Evolutionary conservation across 2,797 vertebrate genomes (phyloP), one percentile per base, ranked within the genome.

Genomic region (Myoxocephalus aenaeus): DNA sequence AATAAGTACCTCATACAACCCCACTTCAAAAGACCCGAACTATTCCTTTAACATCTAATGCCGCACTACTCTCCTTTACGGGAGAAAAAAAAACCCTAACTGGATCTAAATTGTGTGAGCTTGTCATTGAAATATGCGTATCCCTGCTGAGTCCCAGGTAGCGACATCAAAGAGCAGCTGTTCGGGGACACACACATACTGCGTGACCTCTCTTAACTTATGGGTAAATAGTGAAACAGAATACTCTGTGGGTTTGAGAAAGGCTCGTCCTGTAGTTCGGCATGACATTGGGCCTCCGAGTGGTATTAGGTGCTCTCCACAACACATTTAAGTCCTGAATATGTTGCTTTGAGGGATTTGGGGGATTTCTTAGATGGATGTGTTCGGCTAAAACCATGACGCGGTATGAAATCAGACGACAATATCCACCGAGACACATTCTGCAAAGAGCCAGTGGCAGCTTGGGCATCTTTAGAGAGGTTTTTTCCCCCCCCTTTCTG

Each of bases 211-310:
- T 88, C 82, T 65, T 90, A 88, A 90, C 81, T 84, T 88, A 80
- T 75, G 80, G 82, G 84, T 90, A 87, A 90, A 94, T 87, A 84
- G 84, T 87, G 88, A 90, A 92, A 91, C 74, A 65, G 72, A 92
- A 90, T 87, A 90, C 87, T 87, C 75, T 48, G 46, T 75, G 81
- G 85, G 81, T 82, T 85, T 86, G 82, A 90, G 76, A 89, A 90
- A 70, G 50, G 56, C 76, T 74, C 18, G 61, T 61, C 76, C 67
- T 77, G 75, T 57, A 70, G 69, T 76, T 79, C 75, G 76, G 73
- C 76, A 75, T 84, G 80, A 90, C 87, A 84, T 79, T n/a, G 64
- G 74, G 59, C 71, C 75, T 78, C 57, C 18, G 58, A 86, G 82
- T 75, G 68, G 71, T 70, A 80, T 87, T 65, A 84, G 68, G 53